phyloP scores from a whole-genome alignment of 35 echinoderm and acorn worm species.

The Holothuria glaberrima region DNA sequence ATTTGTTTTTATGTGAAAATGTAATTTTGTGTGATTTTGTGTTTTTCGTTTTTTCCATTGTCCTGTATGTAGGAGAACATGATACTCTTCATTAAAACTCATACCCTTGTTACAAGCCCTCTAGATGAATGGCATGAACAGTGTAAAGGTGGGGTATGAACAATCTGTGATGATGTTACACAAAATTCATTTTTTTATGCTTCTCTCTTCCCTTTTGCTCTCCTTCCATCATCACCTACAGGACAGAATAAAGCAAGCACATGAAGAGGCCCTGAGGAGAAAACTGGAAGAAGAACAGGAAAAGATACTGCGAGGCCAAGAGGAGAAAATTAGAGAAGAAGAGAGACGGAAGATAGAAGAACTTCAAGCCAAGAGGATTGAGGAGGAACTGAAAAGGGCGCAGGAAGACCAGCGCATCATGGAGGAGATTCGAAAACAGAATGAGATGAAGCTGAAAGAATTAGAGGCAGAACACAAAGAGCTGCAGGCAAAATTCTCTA shows the following conservation, averaged over 20 bases:
- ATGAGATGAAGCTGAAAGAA: constrained; percentile 69
- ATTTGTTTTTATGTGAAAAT: too few species aligned
- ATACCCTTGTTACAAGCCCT: too few species aligned
- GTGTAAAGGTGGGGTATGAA: too few species aligned
- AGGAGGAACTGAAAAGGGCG: constrained; percentile 74
- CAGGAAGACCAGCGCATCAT: constrained; percentile 72
- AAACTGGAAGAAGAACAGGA: constrained; percentile 55
- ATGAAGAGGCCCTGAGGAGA: constrained; percentile 39
- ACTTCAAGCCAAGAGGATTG: constrained; percentile 63
- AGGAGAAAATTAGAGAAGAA: constrained; percentile 59
- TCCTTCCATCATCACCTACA: not conserved
- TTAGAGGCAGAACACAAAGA: constrained; percentile 65
- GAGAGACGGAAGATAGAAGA: constrained; percentile 76
- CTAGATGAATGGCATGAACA: too few species aligned
- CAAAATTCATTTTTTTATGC: too few species aligned
- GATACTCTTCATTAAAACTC: too few species aligned
- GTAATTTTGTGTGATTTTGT: too few species aligned
- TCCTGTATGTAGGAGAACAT: too few species aligned
- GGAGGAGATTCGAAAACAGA: constrained; percentile 64
- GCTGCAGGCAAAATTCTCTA: constrained; percentile 40
- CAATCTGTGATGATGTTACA: too few species aligned
- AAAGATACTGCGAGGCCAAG: constrained; percentile 46
- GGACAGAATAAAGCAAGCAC: constrained; percentile 34
- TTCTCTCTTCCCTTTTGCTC: too few species aligned
- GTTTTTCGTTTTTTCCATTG: too few species aligned